Conservation (phyloP, 2,797 vertebrate species). For the Cyclopterus lumpus region DNA sequence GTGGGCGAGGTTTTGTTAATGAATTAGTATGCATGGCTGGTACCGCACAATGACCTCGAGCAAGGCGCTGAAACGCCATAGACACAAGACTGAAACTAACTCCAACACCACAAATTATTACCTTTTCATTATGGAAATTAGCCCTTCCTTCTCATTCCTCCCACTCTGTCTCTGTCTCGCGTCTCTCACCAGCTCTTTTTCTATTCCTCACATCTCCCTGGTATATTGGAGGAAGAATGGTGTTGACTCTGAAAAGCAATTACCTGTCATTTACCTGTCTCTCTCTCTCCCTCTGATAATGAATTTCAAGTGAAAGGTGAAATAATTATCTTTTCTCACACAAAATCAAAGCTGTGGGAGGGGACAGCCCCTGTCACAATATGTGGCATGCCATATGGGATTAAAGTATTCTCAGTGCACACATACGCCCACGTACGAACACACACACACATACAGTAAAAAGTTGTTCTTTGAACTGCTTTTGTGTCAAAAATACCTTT, state of each 20-base stretch:
- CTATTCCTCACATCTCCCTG: slow-evolving; percentile 62
- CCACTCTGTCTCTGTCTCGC: slow-evolving; percentile 75
- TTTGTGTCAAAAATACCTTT: slow-evolving; percentile 40
- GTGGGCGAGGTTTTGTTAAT: slow-evolving; percentile 64
- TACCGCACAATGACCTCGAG: slow-evolving; percentile 75
- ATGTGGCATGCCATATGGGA: slow-evolving; percentile 65
- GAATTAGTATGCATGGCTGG: slow-evolving; percentile 78
- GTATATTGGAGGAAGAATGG: slow-evolving; percentile 71
- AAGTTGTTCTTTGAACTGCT: slow-evolving; percentile 46
- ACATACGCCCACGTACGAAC: slow-evolving; percentile 34
- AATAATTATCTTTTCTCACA: slow-evolving; percentile 80
- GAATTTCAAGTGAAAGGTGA: slow-evolving; percentile 81
- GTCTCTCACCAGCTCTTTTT: slow-evolving; percentile 64
- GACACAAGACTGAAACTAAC: slow-evolving; percentile 77
- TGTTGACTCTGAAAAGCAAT: slow-evolving; percentile 83
- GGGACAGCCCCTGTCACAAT: slow-evolving; percentile 74
- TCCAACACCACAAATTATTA: slow-evolving; percentile 81
- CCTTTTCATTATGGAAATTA: slow-evolving; percentile 84
- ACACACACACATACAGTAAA: slow-evolving; percentile 35
- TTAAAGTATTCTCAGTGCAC: slow-evolving; percentile 64
- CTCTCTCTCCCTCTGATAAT: slow-evolving; percentile 74
- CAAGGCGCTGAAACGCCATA: slow-evolving; percentile 67
- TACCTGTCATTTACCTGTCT: slow-evolving; percentile 83
- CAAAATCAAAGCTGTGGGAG: slow-evolving; percentile 73
- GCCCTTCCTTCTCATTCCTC: slow-evolving; percentile 73